Percentiles rank a stretch among this genome's conserved stretches.
Conservation (phyloP, 92 coral and sea anemone genomes). For the Hydrozoanthus gracilis region DNA sequence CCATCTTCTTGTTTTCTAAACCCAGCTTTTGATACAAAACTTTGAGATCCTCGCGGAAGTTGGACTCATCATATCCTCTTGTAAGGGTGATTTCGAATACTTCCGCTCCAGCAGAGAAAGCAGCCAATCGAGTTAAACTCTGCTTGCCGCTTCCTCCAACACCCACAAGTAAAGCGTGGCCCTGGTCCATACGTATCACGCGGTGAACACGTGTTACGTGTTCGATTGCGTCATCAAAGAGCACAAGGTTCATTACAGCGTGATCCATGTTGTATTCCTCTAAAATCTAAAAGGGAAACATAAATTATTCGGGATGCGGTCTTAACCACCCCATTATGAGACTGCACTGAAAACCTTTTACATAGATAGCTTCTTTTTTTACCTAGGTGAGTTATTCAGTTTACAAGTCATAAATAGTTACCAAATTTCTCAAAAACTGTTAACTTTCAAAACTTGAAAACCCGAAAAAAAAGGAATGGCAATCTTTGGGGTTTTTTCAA, state of each 20-base stretch:
- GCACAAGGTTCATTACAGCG: constrained; percentile 95
- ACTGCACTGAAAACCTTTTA: no score
- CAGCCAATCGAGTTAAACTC: constrained; percentile 93
- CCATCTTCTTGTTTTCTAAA: constrained; percentile 92
- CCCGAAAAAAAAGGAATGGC: no score
- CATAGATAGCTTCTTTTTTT: background rate
- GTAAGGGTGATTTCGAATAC: constrained; percentile 98
- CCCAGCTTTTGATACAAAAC: constrained; percentile 92
- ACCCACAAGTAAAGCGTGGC: constrained; percentile 98
- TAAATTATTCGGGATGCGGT: background rate
- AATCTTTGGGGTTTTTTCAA: no score
- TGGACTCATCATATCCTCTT: constrained; percentile 93
- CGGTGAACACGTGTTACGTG: constrained; percentile 99
- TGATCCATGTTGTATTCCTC: constrained; percentile 99
- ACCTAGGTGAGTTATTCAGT: no score
- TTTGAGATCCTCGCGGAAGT: constrained; percentile 95
- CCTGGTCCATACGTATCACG: constrained; percentile 99
- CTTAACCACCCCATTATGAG: background rate
- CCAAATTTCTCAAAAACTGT: no score
- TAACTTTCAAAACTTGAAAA: no score
- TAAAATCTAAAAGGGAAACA: constrained; percentile 65
- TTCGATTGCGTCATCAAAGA: constrained; percentile 98
- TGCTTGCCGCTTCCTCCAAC: constrained; percentile 99
- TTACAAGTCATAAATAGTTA: no score
- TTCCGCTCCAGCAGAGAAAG: constrained; percentile 97